Evolutionary conservation across 1,140 invertebrate genomes (phyloP).

Genomic region (Solen grandis): DNA sequence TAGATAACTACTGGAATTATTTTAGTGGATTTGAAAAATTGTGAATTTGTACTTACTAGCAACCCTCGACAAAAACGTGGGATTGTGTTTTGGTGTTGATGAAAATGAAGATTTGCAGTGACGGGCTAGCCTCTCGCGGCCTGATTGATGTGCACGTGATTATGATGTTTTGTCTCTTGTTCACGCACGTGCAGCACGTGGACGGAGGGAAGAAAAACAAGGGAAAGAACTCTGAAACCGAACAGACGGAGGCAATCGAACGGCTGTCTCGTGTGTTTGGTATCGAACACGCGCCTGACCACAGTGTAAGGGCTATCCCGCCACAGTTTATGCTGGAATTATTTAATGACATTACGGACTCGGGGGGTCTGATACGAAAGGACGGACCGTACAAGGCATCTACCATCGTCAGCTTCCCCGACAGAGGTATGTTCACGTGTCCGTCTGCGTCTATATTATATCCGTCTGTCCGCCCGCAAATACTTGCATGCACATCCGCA

Average conservation of each 20-base stretch:
- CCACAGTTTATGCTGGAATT: conserved; percentile 55
- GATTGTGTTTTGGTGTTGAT: no score
- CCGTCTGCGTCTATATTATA: no score
- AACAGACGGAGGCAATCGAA: conserved; percentile 51
- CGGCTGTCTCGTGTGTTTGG: conserved; percentile 47
- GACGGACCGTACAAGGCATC: conserved; percentile 52
- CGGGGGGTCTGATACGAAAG: conserved; percentile 46
- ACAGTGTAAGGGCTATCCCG: conserved; percentile 29
- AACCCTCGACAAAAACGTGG: no score
- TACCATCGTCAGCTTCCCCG: conserved; percentile 48
- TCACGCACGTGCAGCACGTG: not conserved
- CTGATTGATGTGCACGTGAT: no score
- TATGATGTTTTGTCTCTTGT: no score
- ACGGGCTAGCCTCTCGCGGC: no score
- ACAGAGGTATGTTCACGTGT: conserved; percentile 48
- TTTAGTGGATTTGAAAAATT: no score
- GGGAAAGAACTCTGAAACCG: conserved; percentile 6
- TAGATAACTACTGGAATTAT: no score
- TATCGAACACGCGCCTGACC: conserved; percentile 40
- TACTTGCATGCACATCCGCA: not conserved
- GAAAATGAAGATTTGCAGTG: no score
- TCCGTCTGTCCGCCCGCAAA: no score
- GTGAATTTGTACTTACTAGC: no score
- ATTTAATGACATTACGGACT: conserved; percentile 52
- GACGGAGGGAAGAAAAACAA: conserved; percentile 31